These are phyloP conservation scores for Drepanosiphum platanoidis DNA, from an alignment of 2,888 invertebrate genomes.

Conservation along the genomic window DNA sequence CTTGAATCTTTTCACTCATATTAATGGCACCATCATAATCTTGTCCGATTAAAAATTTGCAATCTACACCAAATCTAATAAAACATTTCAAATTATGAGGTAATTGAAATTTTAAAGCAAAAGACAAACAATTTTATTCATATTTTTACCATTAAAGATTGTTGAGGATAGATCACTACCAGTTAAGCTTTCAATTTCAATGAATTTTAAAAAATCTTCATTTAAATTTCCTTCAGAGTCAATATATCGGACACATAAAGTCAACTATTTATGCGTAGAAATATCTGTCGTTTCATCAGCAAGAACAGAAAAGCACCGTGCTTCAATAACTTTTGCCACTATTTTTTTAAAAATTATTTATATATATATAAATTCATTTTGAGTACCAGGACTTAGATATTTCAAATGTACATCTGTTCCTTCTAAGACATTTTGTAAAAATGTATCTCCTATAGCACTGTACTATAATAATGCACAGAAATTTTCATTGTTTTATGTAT, in stretches of 20 bases:
- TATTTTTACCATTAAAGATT: background rate
- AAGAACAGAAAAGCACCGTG: background rate
- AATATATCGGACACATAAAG: slow-evolving; percentile 8
- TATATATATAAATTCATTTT: background rate
- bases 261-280: background rate
- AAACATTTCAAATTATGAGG: background rate
- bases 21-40: slow-evolving; percentile 58
- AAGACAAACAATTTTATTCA: background rate
- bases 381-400: background rate
- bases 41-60: slow-evolving; percentile 35
- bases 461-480: background rate
- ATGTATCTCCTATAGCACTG: background rate
- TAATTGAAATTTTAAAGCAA: background rate
- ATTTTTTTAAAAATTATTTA: background rate
- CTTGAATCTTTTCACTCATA: slow-evolving; percentile 55
- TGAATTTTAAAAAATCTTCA: slow-evolving; percentile 13
- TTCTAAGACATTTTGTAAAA: background rate
- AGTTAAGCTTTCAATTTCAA: background rate
- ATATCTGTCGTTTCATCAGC: slow-evolving; percentile 1
- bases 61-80: background rate
- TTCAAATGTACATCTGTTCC: background rate
- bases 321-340: background rate
- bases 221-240: background rate
- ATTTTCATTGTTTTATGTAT: background rate
- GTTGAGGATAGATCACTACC: background rate